Evolutionary conservation across 2,113 vertebrate species (phyloP).

Genomic region (Columba janthina): DNA sequence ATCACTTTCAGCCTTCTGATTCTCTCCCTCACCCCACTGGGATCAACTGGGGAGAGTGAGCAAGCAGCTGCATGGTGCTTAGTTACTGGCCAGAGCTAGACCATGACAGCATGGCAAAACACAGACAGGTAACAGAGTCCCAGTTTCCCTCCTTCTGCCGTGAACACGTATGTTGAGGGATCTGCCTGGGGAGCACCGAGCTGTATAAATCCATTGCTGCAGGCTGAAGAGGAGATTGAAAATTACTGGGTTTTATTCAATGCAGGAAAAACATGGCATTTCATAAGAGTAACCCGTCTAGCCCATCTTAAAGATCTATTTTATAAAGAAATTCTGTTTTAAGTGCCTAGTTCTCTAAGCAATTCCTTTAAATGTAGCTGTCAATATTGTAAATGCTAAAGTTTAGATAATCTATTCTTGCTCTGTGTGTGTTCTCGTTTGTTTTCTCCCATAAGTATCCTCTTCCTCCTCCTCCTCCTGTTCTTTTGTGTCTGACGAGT

Average conservation of each 20-base stretch:
- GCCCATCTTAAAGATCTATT: background rate
- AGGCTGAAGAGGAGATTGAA: background rate
- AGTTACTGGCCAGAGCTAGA: too few species aligned
- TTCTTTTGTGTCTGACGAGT: background rate
- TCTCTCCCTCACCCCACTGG: too few species aligned
- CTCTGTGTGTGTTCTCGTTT: background rate
- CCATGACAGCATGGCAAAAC: background rate
- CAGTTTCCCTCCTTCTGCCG: background rate
- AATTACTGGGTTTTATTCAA: background rate
- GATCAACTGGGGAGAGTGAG: too few species aligned
- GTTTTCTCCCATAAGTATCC: background rate
- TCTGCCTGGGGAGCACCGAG: background rate
- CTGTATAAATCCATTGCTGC: background rate
- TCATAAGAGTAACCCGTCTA: background rate
- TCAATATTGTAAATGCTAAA: background rate
- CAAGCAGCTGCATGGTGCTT: too few species aligned
- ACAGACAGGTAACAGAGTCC: background rate
- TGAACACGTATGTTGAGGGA: background rate
- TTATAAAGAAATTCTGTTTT: background rate
- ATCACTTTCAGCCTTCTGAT: too few species aligned
- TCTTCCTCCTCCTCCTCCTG: background rate
- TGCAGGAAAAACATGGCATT: accelerated
- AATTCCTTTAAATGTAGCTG: background rate
- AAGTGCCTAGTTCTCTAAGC: background rate
- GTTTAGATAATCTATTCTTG: background rate